Evolutionary conservation across 2,113 vertebrate species (phyloP).

Genomic region (Xiphophorus couchianus): DNA sequence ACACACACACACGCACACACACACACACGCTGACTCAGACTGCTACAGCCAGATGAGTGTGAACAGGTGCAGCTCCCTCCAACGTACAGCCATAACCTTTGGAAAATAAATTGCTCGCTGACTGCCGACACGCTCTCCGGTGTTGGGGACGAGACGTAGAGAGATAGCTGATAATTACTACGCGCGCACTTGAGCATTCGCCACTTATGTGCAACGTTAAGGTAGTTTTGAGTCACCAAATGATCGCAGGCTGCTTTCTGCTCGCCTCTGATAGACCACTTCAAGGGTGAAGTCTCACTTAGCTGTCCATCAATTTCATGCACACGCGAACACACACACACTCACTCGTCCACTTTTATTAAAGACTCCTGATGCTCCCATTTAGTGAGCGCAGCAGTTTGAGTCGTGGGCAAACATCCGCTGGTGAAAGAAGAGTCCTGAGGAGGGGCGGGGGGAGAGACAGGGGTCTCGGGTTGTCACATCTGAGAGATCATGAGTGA

Average conservation of each 20-base stretch:
- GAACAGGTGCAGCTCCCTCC: conserved; percentile 59
- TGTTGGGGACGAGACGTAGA: conserved; percentile 33
- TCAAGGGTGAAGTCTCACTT: conserved; percentile 21
- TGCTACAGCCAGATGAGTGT: conserved; percentile 38
- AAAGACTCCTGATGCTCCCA: conserved; percentile 29
- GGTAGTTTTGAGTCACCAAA: conserved; percentile 33
- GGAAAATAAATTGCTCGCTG: conserved; percentile 51
- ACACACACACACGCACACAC: no score
- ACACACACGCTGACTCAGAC: conserved; percentile 20
- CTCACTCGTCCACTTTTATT: conserved; percentile 17
- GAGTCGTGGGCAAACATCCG: background rate
- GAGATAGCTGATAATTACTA: background rate
- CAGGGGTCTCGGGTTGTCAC: conserved; percentile 58
- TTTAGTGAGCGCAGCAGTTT: conserved; percentile 3
- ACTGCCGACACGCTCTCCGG: conserved; percentile 29
- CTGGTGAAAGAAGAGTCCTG: background rate
- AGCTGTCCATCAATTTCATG: conserved; percentile 10
- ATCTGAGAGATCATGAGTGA: conserved; percentile 66
- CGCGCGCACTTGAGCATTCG: background rate
- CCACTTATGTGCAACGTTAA: background rate
- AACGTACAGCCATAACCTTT: conserved; percentile 28
- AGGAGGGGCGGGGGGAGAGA: conserved; percentile 15
- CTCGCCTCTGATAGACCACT: conserved; percentile 32
- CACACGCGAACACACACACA: background rate
- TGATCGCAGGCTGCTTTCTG: conserved; percentile 27